These are phyloP conservation scores for Bubo scandiacus DNA, from an alignment of 2,113 vertebrate genomes.

Conservation along the genomic window DNA sequence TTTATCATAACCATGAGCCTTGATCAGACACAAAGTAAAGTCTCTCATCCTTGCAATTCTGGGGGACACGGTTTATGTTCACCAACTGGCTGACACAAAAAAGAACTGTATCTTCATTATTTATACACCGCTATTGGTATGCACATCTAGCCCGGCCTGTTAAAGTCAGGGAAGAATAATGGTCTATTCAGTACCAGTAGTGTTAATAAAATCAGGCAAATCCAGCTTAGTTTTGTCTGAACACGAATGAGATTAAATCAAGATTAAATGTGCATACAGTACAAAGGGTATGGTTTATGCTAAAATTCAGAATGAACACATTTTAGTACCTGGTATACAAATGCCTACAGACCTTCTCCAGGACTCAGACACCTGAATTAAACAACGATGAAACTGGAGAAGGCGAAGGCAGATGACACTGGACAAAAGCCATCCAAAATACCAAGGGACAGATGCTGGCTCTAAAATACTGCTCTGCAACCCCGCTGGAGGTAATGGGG, in stretches of 20 bases:
- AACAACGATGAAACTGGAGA: neutral
- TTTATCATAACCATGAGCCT: constrained; percentile 9
- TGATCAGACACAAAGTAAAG: neutral
- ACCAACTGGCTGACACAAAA: constrained; percentile 7
- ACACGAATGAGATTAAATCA: constrained; percentile 65
- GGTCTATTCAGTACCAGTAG: constrained; percentile 51
- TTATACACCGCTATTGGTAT: constrained; percentile 34
- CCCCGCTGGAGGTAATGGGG: constrained; percentile 27
- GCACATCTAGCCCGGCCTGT: constrained; percentile 29
- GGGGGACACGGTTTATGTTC: neutral
- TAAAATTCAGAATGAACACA: constrained; percentile 22
- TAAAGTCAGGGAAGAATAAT: constrained; percentile 55
- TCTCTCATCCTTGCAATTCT: neutral
- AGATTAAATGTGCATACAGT: constrained; percentile 58
- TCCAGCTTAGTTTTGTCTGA: constrained; percentile 68
- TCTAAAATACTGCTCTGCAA: neutral
- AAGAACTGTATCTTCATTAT: constrained; percentile 49
- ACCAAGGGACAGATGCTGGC: constrained; percentile 13
- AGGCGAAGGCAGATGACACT: neutral
- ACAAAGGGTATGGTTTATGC: constrained; percentile 56
- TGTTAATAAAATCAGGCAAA: constrained; percentile 50
- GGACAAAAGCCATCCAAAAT: constrained; percentile 12
- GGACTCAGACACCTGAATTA: constrained; percentile 23
- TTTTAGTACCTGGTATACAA: neutral
- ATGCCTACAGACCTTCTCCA: neutral